Conservation (phyloP, 2,888 invertebrate species). For the Pegoplata infirma region DNA sequence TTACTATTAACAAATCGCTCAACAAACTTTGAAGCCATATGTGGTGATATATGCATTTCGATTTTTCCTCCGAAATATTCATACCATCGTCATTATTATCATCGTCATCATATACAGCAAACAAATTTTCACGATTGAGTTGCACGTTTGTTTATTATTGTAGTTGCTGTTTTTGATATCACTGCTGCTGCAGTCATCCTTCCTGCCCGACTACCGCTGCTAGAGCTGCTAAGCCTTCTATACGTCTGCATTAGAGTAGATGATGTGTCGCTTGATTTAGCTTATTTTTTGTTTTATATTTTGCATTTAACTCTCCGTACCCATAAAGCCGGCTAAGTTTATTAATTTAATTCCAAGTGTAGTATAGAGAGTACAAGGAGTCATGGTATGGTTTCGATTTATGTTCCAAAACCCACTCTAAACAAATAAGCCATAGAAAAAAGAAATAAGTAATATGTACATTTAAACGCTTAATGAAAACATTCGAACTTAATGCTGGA, state of each 20-base stretch:
- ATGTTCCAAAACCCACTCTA: conserved; percentile 3
- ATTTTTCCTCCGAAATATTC: background rate
- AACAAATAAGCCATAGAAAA: conserved; percentile 17
- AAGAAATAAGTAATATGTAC: too few relatives aligned
- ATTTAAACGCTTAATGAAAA: conserved; percentile 51
- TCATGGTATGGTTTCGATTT: conserved; percentile 2
- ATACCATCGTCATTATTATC: background rate
- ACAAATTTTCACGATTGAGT: conserved; percentile 59
- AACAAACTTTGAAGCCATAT: too few relatives aligned
- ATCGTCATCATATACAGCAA: conserved; percentile 14
- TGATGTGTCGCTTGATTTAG: conserved; percentile 54
- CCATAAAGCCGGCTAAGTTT: conserved; percentile 26
- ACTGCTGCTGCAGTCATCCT: conserved; percentile 1
- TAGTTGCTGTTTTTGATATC: conserved; percentile 27
- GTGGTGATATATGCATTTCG: too few relatives aligned
- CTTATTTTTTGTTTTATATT: conserved; percentile 39
- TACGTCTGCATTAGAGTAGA: conserved; percentile 23
- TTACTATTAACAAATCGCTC: too few relatives aligned
- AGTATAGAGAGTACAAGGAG: background rate
- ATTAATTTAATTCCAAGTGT: conserved; percentile 13
- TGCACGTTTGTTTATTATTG: conserved; percentile 59
- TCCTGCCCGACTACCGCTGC: conserved; percentile 32
- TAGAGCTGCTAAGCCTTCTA: conserved; percentile 21
- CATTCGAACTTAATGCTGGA: conserved; percentile 42
- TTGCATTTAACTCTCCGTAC: conserved; percentile 5